Conservation (phyloP, 2,797 vertebrate genomes). For the Merluccius polli region DNA sequence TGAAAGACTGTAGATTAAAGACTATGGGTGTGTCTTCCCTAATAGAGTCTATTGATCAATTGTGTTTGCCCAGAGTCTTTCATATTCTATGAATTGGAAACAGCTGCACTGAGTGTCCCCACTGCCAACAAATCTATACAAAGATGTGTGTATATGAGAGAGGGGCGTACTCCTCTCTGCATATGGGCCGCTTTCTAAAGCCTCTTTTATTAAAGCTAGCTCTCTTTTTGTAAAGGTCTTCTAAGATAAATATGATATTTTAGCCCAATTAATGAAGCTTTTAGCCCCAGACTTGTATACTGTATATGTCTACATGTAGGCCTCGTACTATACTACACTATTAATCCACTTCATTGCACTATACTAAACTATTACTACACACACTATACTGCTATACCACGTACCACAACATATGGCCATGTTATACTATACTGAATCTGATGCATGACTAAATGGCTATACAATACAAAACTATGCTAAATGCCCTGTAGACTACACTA, state of each 20-base stretch:
- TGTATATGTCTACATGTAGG: not conserved
- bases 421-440: too few species aligned
- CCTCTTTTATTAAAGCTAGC: slow-evolving; percentile 15
- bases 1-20: slow-evolving; percentile 48
- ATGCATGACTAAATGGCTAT: not conserved
- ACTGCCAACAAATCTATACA: slow-evolving; percentile 38
- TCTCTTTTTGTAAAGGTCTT: not conserved
- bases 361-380: too few species aligned
- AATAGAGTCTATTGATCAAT: slow-evolving; percentile 63
- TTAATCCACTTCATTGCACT: not conserved
- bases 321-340: not conserved
- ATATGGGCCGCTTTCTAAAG: slow-evolving; percentile 23
- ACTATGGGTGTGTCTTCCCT: slow-evolving; percentile 59
- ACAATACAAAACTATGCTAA: not conserved
- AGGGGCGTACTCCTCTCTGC: slow-evolving; percentile 29
- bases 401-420: too few species aligned
- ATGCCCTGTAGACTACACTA: too few species aligned
- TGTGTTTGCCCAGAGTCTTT: slow-evolving; percentile 67
- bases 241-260: not conserved
- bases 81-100: slow-evolving; percentile 61
- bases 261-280: not conserved
- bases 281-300: not conserved
- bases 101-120: slow-evolving; percentile 62
- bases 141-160: slow-evolving; percentile 34
- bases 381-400: too few species aligned